Evolutionary conservation across 2,888 invertebrate genomes (phyloP), one percentile per base, ranked within the genome.

Genomic region (Malthinus flaveolus): DNA sequence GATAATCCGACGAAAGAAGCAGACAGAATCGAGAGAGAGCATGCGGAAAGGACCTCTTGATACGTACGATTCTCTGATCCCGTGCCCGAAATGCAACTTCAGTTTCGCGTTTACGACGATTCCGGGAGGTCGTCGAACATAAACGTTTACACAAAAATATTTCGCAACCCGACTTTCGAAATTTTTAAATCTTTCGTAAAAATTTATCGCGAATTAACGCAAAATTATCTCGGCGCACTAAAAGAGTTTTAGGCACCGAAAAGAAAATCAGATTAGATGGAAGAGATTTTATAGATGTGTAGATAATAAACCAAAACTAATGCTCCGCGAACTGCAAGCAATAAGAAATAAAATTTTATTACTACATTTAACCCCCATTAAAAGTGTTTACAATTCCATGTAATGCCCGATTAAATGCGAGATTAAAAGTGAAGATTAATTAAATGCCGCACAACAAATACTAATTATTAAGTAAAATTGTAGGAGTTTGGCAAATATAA

Each of bases 271-370:
- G 23, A 23, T 23, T 23, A 23, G 5, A 23, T 23, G 23, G 5
- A 23, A 23, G 23, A 23, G 5, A 23, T 23, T 23, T 23, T 23
- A 23, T 42, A 42, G 23, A 42, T 42, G 39, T 42, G 39, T 42
- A 42, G 39, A 36, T 49, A 55, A 51, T 64, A 57, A 64, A 64
- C 54, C 53, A 59, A 61, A 61, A 62, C 57, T 62, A 60, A 61
- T 65, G 65, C 62, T 57, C 61, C 62, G 59, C 56, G 63, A 66
- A 68, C 66, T 63, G 62, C 50, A 42, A 44, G 57, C 66, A 65
- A 67, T 67, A 68, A 64, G 66, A 64, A 67, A 66, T 70, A 70
- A 68, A 69, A 66, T 65, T 70, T 69, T 69, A 70, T 67, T 68
- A 67, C 65, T 67, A 68, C 66, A 68, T 69, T 70, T 65, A 59